Evolutionary conservation across 2,113 vertebrate genomes (phyloP).

Genomic region (Cairina moschata): DNA sequence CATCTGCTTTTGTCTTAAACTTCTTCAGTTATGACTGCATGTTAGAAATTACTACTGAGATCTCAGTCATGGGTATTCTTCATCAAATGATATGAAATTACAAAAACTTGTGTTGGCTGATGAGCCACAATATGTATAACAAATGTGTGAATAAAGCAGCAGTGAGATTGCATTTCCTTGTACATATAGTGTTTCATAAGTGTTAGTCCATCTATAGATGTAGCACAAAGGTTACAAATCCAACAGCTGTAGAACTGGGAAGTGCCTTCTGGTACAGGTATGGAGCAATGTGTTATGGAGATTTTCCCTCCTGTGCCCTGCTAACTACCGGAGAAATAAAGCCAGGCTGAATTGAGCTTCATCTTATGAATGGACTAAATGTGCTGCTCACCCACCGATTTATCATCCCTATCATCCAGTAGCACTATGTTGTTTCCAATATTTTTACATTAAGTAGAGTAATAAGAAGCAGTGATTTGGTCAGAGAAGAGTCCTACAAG

Average conservation of each 20-base stretch:
- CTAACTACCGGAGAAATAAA: neutral
- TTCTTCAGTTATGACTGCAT: neutral
- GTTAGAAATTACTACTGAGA: neutral
- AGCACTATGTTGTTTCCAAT: neutral
- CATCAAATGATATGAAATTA: neutral
- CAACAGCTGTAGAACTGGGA: neutral
- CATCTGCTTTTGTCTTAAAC: neutral
- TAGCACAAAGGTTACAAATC: neutral
- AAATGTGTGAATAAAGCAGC: neutral
- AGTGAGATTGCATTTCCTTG: neutral
- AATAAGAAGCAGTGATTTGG: neutral
- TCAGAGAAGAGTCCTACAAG: neutral
- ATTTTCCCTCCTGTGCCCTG: neutral
- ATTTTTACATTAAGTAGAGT: neutral
- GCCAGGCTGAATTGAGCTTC: neutral
- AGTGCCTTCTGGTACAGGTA: neutral
- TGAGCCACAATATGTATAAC: neutral
- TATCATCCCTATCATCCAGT: neutral
- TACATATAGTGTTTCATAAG: neutral
- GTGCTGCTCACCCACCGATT: neutral
- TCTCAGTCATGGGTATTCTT: neutral
- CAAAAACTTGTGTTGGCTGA: neutral
- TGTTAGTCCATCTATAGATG: neutral
- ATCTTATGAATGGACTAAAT: neutral
- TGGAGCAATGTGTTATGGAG: rapidly evolving